Evolutionary conservation across 2,888 invertebrate genomes (phyloP).

Genomic region (Julus scanicus): DNA sequence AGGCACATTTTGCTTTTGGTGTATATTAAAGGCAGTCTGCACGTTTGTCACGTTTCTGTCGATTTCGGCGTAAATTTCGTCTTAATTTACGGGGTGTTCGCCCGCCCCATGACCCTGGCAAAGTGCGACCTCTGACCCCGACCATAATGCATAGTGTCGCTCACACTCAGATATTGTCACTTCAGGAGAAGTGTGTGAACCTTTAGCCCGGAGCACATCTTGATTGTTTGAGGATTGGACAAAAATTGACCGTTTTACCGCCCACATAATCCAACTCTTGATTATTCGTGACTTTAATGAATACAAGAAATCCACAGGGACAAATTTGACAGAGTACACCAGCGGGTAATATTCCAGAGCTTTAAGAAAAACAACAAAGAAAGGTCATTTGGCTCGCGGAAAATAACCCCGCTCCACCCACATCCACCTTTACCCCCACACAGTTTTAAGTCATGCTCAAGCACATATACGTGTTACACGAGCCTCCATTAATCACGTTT

Average conservation of each 20-base stretch:
- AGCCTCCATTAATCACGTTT: background rate
- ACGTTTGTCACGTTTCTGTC: background rate
- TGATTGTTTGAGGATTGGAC: slow-evolving; percentile 6
- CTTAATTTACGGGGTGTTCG: slow-evolving; percentile 38
- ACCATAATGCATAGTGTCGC: background rate
- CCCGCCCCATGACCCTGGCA: slow-evolving; percentile 6
- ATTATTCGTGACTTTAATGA: slow-evolving; percentile 17
- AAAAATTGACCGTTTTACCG: background rate
- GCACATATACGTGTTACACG: background rate
- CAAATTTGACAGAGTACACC: slow-evolving; percentile 1
- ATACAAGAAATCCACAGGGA: background rate
- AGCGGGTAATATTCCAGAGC: background rate
- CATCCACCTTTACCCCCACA: slow-evolving; percentile 23
- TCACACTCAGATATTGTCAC: background rate
- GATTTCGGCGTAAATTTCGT: slow-evolving; percentile 1
- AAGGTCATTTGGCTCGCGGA: slow-evolving; percentile 1
- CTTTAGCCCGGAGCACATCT: background rate
- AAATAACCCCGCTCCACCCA: background rate
- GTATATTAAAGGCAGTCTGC: background rate
- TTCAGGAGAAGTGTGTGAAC: background rate
- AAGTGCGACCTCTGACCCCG: slow-evolving; percentile 5
- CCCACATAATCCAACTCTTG: background rate
- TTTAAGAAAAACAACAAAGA: background rate
- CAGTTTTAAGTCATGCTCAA: background rate
- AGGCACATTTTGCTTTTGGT: background rate